Conservation (phyloP, 2,797 vertebrate genomes). For the Amphiprion clarkii region DNA sequence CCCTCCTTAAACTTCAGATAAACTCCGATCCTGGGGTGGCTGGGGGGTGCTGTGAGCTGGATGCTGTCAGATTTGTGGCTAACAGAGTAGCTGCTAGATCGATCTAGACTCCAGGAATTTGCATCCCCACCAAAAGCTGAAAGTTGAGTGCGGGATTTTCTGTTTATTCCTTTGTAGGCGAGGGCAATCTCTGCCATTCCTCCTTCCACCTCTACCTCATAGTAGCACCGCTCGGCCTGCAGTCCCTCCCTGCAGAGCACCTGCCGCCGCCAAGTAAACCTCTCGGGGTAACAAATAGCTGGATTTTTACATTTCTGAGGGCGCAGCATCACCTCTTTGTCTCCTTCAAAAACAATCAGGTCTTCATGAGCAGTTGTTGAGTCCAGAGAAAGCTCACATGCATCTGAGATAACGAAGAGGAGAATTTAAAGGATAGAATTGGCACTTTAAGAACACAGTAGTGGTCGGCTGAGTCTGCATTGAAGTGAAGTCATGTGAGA, state of each 20-base stretch:
- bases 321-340: slow-evolving; percentile 51
- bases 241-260: slow-evolving; percentile 73
- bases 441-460: neutral
- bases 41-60: slow-evolving; percentile 38
- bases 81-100: slow-evolving; percentile 59
- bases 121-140: slow-evolving; percentile 74
- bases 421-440: slow-evolving; percentile 2
- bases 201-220: slow-evolving; percentile 73
- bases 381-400: slow-evolving; percentile 70
- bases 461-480: neutral
- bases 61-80: slow-evolving; percentile 57
- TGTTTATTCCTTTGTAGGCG: slow-evolving; percentile 64
- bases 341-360: slow-evolving; percentile 55
- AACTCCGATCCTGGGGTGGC: slow-evolving; percentile 60
- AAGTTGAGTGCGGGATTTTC: slow-evolving; percentile 11
- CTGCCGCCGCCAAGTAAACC: slow-evolving; percentile 59
- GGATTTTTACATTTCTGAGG: neutral
- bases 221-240: slow-evolving; percentile 69
- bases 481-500: neutral
- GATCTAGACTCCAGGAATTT: slow-evolving; percentile 79
- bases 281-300: neutral
- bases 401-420: slow-evolving; percentile 57
- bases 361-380: slow-evolving; percentile 64
- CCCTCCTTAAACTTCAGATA: slow-evolving; percentile 71
- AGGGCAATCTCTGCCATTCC: slow-evolving; percentile 73